These are phyloP conservation scores for Cremastobaeus sp. DNA, from an alignment of 2,888 invertebrate species.

Conservation along the genomic window DNA sequence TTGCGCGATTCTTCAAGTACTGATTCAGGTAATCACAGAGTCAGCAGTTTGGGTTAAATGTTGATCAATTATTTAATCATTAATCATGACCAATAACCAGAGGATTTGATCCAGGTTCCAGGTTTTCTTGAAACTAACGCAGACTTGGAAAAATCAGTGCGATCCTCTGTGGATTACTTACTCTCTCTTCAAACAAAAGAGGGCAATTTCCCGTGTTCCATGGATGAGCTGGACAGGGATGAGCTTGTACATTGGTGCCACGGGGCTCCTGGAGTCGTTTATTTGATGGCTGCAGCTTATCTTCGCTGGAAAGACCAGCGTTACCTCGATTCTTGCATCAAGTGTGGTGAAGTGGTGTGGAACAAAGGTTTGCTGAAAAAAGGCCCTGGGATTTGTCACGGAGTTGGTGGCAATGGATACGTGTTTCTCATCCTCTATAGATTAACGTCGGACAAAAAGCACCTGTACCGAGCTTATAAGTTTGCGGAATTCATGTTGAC, in stretches of 20 bases:
- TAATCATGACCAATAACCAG: no score
- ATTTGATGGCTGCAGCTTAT: conserved; percentile 90
- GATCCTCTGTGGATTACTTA: conserved; percentile 83
- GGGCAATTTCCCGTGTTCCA: conserved; percentile 88
- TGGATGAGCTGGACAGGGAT: conserved; percentile 84
- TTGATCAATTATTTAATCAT: neutral
- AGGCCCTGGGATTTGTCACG: conserved; percentile 94
- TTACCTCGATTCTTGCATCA: conserved; percentile 84
- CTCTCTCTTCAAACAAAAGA: conserved; percentile 83
- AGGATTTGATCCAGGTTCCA: conserved; percentile 71
- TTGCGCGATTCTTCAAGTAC: conserved; percentile 83
- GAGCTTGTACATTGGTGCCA: conserved; percentile 95
- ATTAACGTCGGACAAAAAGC: conserved; percentile 84
- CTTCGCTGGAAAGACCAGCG: conserved; percentile 85
- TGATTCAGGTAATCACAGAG: conserved; percentile 76
- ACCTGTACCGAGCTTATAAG: conserved; percentile 85
- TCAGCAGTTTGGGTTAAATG: neutral
- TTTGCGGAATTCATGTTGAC: conserved; percentile 88
- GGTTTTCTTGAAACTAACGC: conserved; percentile 81
- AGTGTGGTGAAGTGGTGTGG: conserved; percentile 89
- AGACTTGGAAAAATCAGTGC: conserved; percentile 81
- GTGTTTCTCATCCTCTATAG: conserved; percentile 87
- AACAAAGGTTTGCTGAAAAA: conserved; percentile 88
- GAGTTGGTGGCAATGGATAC: conserved; percentile 90
- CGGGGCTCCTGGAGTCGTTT: conserved; percentile 90